Conservation (phyloP, 2,888 invertebrate genomes). For the Thereva nobilitata region DNA sequence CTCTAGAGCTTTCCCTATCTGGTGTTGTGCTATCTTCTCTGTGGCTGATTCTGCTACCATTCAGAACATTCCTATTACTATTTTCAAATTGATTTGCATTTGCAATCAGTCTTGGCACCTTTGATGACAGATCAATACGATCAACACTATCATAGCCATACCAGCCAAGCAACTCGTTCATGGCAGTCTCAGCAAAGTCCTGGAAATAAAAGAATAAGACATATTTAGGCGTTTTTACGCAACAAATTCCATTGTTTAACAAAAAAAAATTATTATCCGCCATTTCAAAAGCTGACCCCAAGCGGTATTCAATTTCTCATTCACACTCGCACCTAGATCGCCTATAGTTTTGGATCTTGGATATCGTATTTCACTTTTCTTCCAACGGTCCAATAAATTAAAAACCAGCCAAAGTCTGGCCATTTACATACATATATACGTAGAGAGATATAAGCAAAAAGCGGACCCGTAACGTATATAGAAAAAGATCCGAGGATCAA, state of each 20-base stretch:
- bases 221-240: background rate
- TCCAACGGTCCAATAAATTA: constrained; percentile 10
- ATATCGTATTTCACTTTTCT: constrained; percentile 9
- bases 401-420: constrained; percentile 1
- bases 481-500: background rate
- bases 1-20: constrained; percentile 57
- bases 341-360: background rate
- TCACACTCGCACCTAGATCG: background rate
- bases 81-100: constrained; percentile 42
- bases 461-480: background rate
- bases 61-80: constrained; percentile 19
- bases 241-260: background rate
- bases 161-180: constrained; percentile 91
- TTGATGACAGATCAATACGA: constrained; percentile 60
- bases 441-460: background rate
- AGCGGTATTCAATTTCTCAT: constrained; percentile 4
- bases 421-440: background rate
- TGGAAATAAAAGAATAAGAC: constrained; percentile 57
- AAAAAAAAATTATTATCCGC: constrained; percentile 2
- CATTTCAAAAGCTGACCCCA: background rate
- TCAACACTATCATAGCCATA: constrained; percentile 82
- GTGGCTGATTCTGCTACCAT: constrained; percentile 35
- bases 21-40: constrained; percentile 52
- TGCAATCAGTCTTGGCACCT: constrained; percentile 53
- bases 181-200: constrained; percentile 91